Conservation (phyloP, 2,888 invertebrate species). For the Heliconius ismenius region DNA sequence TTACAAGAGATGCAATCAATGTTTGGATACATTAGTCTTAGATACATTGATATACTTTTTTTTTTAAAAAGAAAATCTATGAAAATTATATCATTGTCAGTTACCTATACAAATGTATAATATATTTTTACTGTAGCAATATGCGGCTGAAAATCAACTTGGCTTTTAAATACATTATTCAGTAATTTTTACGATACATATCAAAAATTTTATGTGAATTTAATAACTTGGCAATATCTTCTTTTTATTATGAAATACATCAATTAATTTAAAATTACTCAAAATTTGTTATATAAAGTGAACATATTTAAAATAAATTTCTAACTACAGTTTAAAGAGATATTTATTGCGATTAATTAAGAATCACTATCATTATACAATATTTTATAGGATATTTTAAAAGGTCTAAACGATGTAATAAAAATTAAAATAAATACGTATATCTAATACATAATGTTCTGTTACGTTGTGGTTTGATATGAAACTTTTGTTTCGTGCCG, state of each 20-base stretch:
- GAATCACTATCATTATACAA: not conserved
- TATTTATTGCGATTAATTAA: not conserved
- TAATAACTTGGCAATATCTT: not conserved
- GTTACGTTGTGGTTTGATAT: conserved; percentile 23
- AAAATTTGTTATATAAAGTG: not conserved
- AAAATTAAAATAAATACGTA: conserved; percentile 20
- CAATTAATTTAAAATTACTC: not conserved
- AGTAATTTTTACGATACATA: no score
- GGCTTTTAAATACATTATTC: no score
- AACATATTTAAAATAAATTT: not conserved
- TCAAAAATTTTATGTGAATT: not conserved
- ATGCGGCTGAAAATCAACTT: no score
- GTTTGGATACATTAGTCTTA: no score
- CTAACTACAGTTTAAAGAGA: not conserved
- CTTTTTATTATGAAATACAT: not conserved
- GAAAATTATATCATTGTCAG: no score
- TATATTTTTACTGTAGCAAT: no score
- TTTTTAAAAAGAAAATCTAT: no score
- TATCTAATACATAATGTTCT: conserved; percentile 23
- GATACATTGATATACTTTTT: no score
- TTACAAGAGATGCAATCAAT: no score
- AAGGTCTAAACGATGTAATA: conserved; percentile 17
- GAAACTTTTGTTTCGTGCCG: conserved; percentile 46
- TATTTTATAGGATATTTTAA: conserved; percentile 15
- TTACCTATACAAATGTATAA: no score